Base-by-base conservation (phyloP, 2,797 vertebrate species). In the Characodon lateralis region DNA sequence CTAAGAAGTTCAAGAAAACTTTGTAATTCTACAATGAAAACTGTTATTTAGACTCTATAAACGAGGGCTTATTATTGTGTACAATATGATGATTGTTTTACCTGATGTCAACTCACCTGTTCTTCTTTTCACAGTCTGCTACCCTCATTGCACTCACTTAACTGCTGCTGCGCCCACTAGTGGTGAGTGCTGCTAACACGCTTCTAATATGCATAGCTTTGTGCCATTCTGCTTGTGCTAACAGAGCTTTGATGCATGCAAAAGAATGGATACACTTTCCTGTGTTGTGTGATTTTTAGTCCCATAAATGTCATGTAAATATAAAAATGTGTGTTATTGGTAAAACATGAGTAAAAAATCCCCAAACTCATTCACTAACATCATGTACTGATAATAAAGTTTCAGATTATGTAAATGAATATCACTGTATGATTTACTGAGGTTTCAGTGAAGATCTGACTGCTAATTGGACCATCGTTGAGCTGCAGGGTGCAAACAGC, bases 131-230 rank as follows among this genome's bases (percentile, higher is more conserved):
- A 86, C 95, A 95, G 95, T 92, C 87, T 96, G 95, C 93, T 95
- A 61, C 90, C 94, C 95, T 90, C 79, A 92, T 78, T 96, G 95
- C 90, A 91, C 71, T 90, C 90, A 91, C 79, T 93, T 95, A 95
- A 94, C 94, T 78, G 51, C 94, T 85, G 86, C 91, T 87, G 87
- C 90, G 87, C 91, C 95, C 89, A 81, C 94, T 94, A 93, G 93
- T 94, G 95, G 95, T 95, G 95, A 96, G 95, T 95, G 93, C 89
- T 94, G 89, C 93, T 94, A 94, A 95, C 93, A 90, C 41, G 83
- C 83, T 87, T 82, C 83, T 76, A 12, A 72, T 87, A 72, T 61
- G 26, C 58, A 35, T 13, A 31, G 41, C 39, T 26, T 12, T 74
- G 3, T n/a, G 14, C 48, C 50, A 18, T 51, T 65, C 28, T 50